Evolutionary conservation across 2,797 vertebrate genomes (phyloP).

Genomic region (Sebastiscus tertius): DNA sequence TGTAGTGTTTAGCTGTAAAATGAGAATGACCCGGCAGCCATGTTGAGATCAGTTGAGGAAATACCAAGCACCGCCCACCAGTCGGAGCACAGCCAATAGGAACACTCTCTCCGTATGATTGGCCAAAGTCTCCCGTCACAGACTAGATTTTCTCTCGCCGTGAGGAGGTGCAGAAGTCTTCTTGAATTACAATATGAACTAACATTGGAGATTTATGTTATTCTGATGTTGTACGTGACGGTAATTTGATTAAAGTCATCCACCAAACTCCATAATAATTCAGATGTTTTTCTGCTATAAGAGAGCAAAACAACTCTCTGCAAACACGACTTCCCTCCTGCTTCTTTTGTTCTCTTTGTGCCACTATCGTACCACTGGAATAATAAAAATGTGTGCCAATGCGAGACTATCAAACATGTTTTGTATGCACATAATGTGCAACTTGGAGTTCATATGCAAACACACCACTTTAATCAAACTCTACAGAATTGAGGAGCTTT

Average conservation of each 20-base stretch:
- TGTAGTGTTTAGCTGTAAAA: no score
- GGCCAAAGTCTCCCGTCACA: no score
- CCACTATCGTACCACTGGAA: background rate
- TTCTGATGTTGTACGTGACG: background rate
- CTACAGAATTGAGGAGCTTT: background rate
- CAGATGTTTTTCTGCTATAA: background rate
- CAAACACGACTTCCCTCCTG: background rate
- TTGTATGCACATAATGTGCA: background rate
- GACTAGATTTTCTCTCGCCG: no score
- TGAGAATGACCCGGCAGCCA: no score
- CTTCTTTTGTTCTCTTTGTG: background rate
- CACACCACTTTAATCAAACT: slow-evolving; percentile 23
- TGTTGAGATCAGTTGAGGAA: no score
- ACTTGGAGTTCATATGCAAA: slow-evolving; percentile 26
- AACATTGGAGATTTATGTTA: background rate
- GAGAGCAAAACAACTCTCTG: background rate
- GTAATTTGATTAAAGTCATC: background rate
- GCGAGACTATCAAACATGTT: slow-evolving; percentile 11
- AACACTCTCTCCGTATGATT: no score
- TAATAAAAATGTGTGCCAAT: background rate
- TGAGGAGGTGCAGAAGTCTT: no score
- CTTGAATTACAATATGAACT: no score
- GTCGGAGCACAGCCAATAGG: no score
- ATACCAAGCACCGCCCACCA: no score
- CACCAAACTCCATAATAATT: background rate